These are phyloP conservation scores for Tachyglossus aculeatus DNA, from an alignment of 2,797 vertebrate species.

Conservation along the genomic window DNA sequence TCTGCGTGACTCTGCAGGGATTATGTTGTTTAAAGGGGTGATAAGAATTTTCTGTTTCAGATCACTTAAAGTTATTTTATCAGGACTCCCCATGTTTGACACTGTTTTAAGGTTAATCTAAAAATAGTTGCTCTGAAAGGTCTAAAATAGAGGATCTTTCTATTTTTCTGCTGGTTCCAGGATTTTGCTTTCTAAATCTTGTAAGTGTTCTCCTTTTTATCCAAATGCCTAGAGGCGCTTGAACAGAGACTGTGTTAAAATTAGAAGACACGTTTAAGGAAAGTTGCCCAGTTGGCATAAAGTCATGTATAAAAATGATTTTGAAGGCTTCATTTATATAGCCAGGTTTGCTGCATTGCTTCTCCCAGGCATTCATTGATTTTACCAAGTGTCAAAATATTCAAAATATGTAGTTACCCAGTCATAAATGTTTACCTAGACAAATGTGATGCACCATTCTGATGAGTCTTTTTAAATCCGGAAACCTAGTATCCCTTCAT, in stretches of 20 bases:
- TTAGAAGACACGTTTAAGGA: slow-evolving; percentile 23
- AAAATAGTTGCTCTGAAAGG: slow-evolving; percentile 48
- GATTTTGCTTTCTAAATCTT: slow-evolving; percentile 50
- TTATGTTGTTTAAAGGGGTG: too few species aligned
- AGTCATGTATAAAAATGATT: slow-evolving; percentile 4
- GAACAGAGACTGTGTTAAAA: slow-evolving; percentile 21
- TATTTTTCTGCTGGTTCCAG: slow-evolving; percentile 56
- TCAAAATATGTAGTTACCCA: slow-evolving; percentile 4
- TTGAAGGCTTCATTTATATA: slow-evolving; percentile 12
- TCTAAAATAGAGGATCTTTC: slow-evolving; percentile 43
- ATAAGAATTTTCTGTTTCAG: slow-evolving; percentile 7
- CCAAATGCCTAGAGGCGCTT: slow-evolving; percentile 20
- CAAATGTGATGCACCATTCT: neutral
- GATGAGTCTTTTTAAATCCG: slow-evolving; percentile 16
- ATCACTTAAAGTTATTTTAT: slow-evolving; percentile 36
- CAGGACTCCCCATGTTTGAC: slow-evolving; percentile 42
- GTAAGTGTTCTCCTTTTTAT: slow-evolving; percentile 38
- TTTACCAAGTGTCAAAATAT: slow-evolving; percentile 23
- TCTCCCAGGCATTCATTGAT: neutral
- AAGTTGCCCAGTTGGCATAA: slow-evolving; percentile 20
- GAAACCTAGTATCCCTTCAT: slow-evolving; percentile 24
- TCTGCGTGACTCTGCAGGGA: too few species aligned
- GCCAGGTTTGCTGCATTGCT: neutral
- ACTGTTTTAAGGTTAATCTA: slow-evolving; percentile 54
- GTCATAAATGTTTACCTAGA: slow-evolving; percentile 2